Evolutionary conservation across 2,113 vertebrate species (phyloP), one percentile per base, ranked within the genome.

Genomic region (Amblyopsis rosae): DNA sequence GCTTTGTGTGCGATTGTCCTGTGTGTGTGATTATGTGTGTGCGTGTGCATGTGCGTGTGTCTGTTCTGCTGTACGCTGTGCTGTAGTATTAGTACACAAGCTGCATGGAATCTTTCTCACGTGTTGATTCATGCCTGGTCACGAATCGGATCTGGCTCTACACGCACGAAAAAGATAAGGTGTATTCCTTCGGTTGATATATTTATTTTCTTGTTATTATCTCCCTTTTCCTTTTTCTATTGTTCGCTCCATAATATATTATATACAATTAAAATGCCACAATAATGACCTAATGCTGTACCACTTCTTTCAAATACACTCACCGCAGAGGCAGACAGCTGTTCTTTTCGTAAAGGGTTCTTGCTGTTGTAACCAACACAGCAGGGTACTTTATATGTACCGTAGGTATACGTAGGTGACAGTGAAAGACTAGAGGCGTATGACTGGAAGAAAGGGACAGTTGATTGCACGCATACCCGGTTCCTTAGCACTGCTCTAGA

Each of bases 391-490:
- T 26, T 26, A 41, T 41, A 41, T 8, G 35, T 41, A 7, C 35
- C 4, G 35, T 41, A 41, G 35, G 35, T 41, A 8, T 41, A 41
- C 7, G 35, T 41, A 41, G 35, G 35, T 26, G 26, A 26, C 26
- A 26, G 26, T 26, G 26, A 2, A 26, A 26, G 1, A 26, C 26
- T 26, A 26, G 26, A 26, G 26, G 26, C 26, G 26, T 26, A 26
- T 26, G 26, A 26, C 26, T 26, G 26, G 7, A 41, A 41, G 35
- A 8, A 8, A 41, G 35, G 35, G 35, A 5, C 15, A 8, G 19
- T 66, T 59, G 58, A n/a, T 62, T 65, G 79, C 85, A 86, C 82
- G 79, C 35, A 19, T 32, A 9, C 57, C 62, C 54, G 41, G 13
- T 60, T 19, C 64, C 49, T 65, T 56, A 26, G 12, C 65, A 26